These are phyloP conservation scores for Watsonalla cultraria DNA, from an alignment of 2,888 invertebrate genomes.

Conservation along the genomic window DNA sequence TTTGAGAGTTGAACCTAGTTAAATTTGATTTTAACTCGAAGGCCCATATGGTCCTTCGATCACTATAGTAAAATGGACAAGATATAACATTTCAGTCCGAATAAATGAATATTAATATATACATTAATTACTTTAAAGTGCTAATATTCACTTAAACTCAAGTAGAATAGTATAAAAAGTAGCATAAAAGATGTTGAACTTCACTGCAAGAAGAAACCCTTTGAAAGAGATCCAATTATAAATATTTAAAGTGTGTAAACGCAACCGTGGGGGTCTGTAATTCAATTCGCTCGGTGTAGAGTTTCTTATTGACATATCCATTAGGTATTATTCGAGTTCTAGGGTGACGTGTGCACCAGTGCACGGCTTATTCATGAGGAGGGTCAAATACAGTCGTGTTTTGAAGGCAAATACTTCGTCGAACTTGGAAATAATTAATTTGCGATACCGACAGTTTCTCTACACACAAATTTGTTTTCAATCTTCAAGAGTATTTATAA, in stretches of 20 bases:
- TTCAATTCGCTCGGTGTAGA: conserved; percentile 59
- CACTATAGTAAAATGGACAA: background rate
- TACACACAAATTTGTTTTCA: too few relatives aligned
- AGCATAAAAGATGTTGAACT: conserved; percentile 10
- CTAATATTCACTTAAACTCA: background rate
- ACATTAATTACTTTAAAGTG: background rate
- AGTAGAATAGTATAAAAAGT: conserved; percentile 1
- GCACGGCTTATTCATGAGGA: conserved; percentile 10
- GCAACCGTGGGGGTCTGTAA: conserved; percentile 52
- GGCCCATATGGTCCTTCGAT: conserved; percentile 5
- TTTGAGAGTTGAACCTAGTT: too few relatives aligned
- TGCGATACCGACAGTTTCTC: too few relatives aligned
- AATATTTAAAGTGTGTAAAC: conserved; percentile 63
- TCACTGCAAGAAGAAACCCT: conserved; percentile 24
- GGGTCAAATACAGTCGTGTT: background rate
- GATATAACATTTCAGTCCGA: too few relatives aligned
- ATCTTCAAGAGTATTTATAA: too few relatives aligned
- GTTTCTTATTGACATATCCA: conserved; percentile 74
- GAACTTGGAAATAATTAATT: background rate
- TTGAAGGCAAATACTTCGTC: background rate
- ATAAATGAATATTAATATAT: too few relatives aligned
- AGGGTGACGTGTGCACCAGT: conserved; percentile 28
- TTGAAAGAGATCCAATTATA: conserved; percentile 54
- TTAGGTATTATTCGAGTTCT: conserved; percentile 50
- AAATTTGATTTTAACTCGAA: background rate